Evolutionary conservation across 2,888 invertebrate genomes (phyloP).

Genomic region (Melinaea marsaeus): DNA sequence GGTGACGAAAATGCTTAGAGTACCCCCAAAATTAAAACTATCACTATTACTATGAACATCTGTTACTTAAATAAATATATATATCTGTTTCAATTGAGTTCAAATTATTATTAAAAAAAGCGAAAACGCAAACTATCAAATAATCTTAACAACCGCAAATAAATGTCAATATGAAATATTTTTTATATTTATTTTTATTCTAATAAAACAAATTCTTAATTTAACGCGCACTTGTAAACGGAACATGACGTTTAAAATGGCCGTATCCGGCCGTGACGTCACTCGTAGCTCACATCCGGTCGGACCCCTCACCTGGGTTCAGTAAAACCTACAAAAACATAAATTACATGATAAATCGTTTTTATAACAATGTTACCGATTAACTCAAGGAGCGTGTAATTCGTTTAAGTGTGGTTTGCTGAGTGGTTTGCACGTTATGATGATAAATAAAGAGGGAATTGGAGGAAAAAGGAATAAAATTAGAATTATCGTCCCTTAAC

Average conservation of each 20-base stretch:
- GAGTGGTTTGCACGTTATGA: too few relatives aligned
- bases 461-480: too few relatives aligned
- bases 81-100: too few relatives aligned
- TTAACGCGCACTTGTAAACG: slow-evolving; percentile 51
- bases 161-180: too few relatives aligned
- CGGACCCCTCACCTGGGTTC: slow-evolving; percentile 12
- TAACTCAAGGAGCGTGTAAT: too few relatives aligned
- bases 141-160: slow-evolving; percentile 10
- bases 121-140: background rate
- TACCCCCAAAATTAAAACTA: background rate
- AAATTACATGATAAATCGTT: background rate
- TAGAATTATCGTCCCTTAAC: too few relatives aligned
- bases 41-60: background rate
- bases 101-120: too few relatives aligned
- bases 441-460: too few relatives aligned
- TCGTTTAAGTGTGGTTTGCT: too few relatives aligned
- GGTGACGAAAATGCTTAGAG: background rate
- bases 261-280: slow-evolving; percentile 51
- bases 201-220: slow-evolving; percentile 27
- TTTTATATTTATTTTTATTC: slow-evolving; percentile 10
- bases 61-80: background rate
- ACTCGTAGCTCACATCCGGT: slow-evolving; percentile 21
- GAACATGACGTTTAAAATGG: slow-evolving; percentile 59
- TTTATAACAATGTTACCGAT: background rate
- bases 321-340: background rate